Evolutionary conservation across 2,888 invertebrate genomes (phyloP), one percentile per base, ranked within the genome.

Genomic region (Nephrocerus scutellatus): DNA sequence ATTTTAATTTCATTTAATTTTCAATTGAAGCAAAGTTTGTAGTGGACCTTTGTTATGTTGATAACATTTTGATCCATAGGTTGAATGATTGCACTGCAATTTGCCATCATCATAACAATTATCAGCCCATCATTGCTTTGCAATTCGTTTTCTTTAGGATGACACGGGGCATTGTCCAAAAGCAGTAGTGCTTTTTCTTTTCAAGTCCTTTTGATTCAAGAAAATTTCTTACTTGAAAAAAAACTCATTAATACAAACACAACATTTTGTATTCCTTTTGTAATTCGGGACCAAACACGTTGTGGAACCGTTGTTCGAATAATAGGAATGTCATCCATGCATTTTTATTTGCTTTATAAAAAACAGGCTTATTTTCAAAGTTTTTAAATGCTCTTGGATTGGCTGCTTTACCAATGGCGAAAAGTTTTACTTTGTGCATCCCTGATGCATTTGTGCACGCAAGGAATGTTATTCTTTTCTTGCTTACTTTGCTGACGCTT

Each of bases 351-450:
- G n/a, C n/a, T n/a, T n/a, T n/a, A n/a, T n/a, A n/a, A n/a, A n/a
- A n/a, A n/a, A n/a, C n/a, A 28, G 18, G 29, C 13, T 29, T 29
- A 9, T 29, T 12, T 10, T 29, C n/a, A 29, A 29, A 29, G 10
- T 29, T 3, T 15, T 29, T 14, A 29, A 29, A 29, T 14, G 14
- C n/a, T 29, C 14, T 29, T 12, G 29, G 29, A 29, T 29, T 29
- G 29, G 29, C 29, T 29, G 29, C 29, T 29, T 29, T 14, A 29
- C 29, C 29, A 14, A 29, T 29, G 72, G 71, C 46, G 63, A 65
- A 14, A 2, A 29, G 13, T 9, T 29, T 57, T 19, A 16, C 20
- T n/a, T 22, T 18, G 15, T 12, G n/a, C 9, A 26, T 30, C 28
- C 24, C 9, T 20, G 7, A 26, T n/a, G 19, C 14, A 3, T 32